Conservation (phyloP, 2,888 invertebrate species). For the Lithosia quadra region DNA sequence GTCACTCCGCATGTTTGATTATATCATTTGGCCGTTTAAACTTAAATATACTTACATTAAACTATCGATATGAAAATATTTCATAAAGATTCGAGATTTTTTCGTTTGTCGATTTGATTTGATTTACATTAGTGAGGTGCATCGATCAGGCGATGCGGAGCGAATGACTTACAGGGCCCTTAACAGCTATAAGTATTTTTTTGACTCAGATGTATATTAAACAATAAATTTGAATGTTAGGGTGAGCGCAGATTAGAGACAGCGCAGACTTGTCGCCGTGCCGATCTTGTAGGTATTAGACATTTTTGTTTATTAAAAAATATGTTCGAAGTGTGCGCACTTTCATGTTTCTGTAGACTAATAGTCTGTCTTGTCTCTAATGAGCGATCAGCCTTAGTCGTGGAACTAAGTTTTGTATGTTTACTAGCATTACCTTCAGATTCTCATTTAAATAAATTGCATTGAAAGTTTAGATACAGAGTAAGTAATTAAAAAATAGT, state of each 20-base stretch:
- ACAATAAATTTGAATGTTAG: not conserved
- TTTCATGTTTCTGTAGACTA: too few species aligned
- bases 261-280: too few species aligned
- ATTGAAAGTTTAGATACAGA: slow-evolving; percentile 3
- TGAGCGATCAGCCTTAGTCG: not conserved
- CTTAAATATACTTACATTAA: slow-evolving; percentile 54
- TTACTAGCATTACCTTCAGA: not conserved
- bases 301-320: too few species aligned
- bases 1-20: slow-evolving; percentile 56
- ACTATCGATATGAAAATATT: slow-evolving; percentile 17
- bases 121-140: not conserved
- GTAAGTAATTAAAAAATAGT: not conserved
- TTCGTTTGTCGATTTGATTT: not conserved
- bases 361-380: too few species aligned
- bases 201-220: not conserved
- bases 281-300: too few species aligned
- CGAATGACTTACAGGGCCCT: not conserved
- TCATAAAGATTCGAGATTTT: slow-evolving; percentile 11
- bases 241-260: too few species aligned
- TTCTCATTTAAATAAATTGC: not conserved
- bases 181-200: not conserved
- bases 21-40: slow-evolving; percentile 69
- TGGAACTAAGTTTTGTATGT: not conserved
- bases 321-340: too few species aligned
- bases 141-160: not conserved